Conservation (phyloP, 2,888 invertebrate species). For the Lepetodrilus schrolli region DNA sequence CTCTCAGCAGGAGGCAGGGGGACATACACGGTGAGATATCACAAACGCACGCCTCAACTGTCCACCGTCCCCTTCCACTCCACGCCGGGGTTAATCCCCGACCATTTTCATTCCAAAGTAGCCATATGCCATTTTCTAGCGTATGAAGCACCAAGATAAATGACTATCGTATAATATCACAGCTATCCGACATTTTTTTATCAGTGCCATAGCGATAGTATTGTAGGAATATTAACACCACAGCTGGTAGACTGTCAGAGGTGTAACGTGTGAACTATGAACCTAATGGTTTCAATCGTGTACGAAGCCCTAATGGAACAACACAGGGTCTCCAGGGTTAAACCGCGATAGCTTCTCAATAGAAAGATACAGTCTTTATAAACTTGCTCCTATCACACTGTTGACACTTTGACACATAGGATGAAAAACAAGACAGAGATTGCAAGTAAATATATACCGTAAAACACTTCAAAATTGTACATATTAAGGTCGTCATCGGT, state of each 20-base stretch:
- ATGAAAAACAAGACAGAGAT: background rate
- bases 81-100: too few relatives aligned
- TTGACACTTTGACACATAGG: slow-evolving; percentile 12
- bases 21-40: too few relatives aligned
- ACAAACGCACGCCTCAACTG: too few relatives aligned
- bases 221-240: background rate
- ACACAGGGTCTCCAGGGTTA: slow-evolving; percentile 1
- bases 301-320: background rate
- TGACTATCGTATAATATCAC: background rate
- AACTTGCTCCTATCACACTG: background rate
- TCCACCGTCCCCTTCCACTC: too few relatives aligned
- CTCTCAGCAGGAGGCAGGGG: too few relatives aligned
- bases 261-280: background rate
- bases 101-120: background rate
- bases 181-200: background rate
- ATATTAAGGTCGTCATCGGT: too few relatives aligned
- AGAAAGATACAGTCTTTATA: slow-evolving; percentile 26
- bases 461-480: too few relatives aligned
- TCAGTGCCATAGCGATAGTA: background rate
- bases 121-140: background rate
- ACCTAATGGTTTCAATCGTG: background rate
- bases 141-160: background rate
- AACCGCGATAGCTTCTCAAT: slow-evolving; percentile 1
- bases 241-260: background rate
- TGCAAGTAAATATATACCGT: background rate